Evolutionary conservation across 2,113 vertebrate genomes (phyloP).

Genomic region (Tychaedon coryphoeus): DNA sequence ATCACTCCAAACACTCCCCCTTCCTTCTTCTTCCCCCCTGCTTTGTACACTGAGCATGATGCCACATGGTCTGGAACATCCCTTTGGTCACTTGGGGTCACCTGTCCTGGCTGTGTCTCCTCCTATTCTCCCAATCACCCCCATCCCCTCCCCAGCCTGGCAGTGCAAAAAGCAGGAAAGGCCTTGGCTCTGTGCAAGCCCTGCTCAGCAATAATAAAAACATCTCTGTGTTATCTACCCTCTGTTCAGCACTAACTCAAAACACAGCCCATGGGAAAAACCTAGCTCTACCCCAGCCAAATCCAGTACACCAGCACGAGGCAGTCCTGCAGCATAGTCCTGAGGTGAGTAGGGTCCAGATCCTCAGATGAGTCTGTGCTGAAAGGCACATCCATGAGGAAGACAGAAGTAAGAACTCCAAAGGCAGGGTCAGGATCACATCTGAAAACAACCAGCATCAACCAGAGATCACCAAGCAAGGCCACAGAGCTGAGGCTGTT

Average conservation of each 20-base stretch:
- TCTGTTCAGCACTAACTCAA: background rate
- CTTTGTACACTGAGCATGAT: background rate
- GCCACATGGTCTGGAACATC: background rate
- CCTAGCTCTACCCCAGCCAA: no score
- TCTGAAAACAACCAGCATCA: background rate
- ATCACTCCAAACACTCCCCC: background rate
- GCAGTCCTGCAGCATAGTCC: accelerated
- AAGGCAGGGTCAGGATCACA: accelerated
- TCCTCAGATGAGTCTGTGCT: no score
- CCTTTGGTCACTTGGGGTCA: background rate
- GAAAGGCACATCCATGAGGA: background rate
- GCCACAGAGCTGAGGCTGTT: background rate
- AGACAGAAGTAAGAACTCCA: background rate
- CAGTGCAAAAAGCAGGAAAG: background rate
- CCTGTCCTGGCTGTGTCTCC: background rate
- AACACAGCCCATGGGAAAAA: background rate
- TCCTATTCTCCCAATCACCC: background rate
- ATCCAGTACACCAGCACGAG: accelerated
- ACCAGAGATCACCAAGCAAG: background rate
- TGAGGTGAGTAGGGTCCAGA: background rate
- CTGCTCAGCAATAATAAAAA: background rate
- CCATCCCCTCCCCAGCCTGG: background rate
- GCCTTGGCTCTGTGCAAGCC: background rate
- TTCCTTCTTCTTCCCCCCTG: background rate
- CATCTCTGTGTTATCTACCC: background rate